These are phyloP conservation scores for Leucophora obtusa DNA, from an alignment of 2,888 invertebrate species.

Conservation along the genomic window DNA sequence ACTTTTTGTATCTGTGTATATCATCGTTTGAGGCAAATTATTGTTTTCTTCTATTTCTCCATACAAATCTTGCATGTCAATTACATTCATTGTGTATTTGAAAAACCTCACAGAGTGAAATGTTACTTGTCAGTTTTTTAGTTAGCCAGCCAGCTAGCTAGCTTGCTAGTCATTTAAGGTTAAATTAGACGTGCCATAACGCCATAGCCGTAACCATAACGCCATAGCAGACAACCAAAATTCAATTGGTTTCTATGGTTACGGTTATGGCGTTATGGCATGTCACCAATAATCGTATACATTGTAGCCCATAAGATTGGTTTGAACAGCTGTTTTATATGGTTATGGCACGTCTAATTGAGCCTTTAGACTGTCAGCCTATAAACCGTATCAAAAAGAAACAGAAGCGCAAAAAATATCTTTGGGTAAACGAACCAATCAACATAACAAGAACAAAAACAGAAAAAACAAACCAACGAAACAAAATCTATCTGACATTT, in stretches of 20 bases:
- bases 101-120: conserved; percentile 62
- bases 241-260: no score
- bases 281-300: no score
- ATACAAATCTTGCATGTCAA: conserved; percentile 61
- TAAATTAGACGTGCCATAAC: no score
- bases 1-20: conserved; percentile 23
- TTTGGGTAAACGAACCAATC: conserved; percentile 68
- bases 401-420: conserved; percentile 65
- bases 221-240: no score
- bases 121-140: conserved; percentile 40
- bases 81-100: conserved; percentile 63
- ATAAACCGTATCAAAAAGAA: conserved; percentile 42
- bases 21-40: conserved; percentile 34
- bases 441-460: conserved; percentile 52
- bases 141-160: conserved; percentile 7
- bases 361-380: not conserved
- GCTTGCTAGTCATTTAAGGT: no score
- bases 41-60: no score
- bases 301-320: no score
- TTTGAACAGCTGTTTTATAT: no score
- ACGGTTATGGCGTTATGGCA: no score
- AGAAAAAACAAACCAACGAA: conserved; percentile 13
- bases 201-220: no score
- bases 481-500: conserved; percentile 65
- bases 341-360: no score